Conservation (phyloP, 2,113 vertebrate genomes). For the Limanda limanda region DNA sequence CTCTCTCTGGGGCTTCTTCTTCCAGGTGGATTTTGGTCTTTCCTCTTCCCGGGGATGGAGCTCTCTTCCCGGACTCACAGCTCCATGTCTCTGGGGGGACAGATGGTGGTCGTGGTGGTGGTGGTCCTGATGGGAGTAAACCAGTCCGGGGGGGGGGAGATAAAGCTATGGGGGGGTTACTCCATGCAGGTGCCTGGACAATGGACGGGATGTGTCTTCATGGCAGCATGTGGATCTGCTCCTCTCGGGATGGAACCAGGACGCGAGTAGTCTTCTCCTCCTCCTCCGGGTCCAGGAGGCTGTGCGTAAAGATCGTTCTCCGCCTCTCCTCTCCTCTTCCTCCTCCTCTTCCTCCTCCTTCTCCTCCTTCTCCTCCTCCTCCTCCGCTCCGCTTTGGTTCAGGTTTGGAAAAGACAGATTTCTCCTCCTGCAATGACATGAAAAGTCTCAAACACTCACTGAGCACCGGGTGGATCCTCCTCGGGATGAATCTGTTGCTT, state of each 20-base stretch:
- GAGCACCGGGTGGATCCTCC: conserved; percentile 47
- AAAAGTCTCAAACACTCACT: conserved; percentile 57
- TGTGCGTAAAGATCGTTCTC: conserved; percentile 64
- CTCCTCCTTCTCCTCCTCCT: conserved; percentile 27
- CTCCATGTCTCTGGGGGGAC: conserved; percentile 12
- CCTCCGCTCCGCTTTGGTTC: conserved; percentile 71
- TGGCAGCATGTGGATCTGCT: conserved; percentile 43
- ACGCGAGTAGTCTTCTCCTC: conserved; percentile 41
- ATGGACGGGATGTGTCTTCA: conserved; percentile 9
- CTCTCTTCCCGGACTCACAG: conserved; percentile 50
- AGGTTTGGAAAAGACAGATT: conserved; percentile 22
- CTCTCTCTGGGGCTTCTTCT: conserved; percentile 63
- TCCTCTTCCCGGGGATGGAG: conserved; percentile 12
- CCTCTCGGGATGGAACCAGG: conserved; percentile 24
- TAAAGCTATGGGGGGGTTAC: conserved; percentile 39
- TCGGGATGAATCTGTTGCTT: not conserved
- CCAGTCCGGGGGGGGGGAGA: not conserved
- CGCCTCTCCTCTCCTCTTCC: not conserved
- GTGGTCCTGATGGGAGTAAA: conserved; percentile 15
- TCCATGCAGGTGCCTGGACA: conserved; percentile 24
- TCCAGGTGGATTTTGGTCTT: conserved; percentile 12
- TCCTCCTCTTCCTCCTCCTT: not conserved
- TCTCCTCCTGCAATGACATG: conserved; percentile 52
- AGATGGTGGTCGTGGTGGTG: conserved; percentile 4
- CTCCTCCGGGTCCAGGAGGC: conserved; percentile 59